A percentile compares a stretch with the other conserved stretches of the same genome.
Evolutionary conservation across 2,888 invertebrate genomes (phyloP).

Genomic region (Sturmia bella): DNA sequence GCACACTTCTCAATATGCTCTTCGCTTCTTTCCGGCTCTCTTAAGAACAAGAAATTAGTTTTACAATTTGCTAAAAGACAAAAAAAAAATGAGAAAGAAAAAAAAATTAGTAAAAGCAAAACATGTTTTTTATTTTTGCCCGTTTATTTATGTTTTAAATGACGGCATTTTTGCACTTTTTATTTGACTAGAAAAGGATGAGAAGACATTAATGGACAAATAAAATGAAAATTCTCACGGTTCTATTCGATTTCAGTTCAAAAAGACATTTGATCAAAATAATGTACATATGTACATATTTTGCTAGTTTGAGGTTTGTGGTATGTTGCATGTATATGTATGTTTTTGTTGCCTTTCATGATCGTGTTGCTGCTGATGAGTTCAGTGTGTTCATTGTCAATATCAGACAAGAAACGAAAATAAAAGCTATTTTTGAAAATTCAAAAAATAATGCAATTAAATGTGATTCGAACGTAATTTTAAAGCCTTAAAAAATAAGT

Average conservation of each 20-base stretch:
- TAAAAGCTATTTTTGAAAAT: no score
- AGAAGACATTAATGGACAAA: constrained; percentile 40
- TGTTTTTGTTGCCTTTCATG: constrained; percentile 27
- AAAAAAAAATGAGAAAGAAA: constrained; percentile 14
- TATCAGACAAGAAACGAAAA: constrained; percentile 10
- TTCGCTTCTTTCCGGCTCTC: constrained; percentile 3
- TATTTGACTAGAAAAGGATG: constrained; percentile 18
- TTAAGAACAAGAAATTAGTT: constrained; percentile 46
- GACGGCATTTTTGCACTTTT: constrained; percentile 39
- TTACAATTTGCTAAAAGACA: constrained; percentile 53
- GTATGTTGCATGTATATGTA: no score
- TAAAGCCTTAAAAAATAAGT: no score
- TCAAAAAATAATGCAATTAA: no score
- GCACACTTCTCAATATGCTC: background rate
- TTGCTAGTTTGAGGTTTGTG: constrained; percentile 20
- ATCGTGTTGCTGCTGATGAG: constrained; percentile 18
- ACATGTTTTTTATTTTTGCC: constrained; percentile 52
- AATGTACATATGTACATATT: constrained; percentile 9
- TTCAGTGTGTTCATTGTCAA: constrained; percentile 66
- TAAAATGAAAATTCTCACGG: constrained; percentile 56
- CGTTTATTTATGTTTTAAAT: constrained; percentile 52
- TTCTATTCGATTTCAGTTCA: constrained; percentile 53
- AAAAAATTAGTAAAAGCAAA: constrained; percentile 49
- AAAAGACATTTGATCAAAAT: constrained; percentile 27
- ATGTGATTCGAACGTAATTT: no score